Base-by-base conservation (phyloP, 2,888 invertebrate species). In the Ennomos quercinarius region DNA sequence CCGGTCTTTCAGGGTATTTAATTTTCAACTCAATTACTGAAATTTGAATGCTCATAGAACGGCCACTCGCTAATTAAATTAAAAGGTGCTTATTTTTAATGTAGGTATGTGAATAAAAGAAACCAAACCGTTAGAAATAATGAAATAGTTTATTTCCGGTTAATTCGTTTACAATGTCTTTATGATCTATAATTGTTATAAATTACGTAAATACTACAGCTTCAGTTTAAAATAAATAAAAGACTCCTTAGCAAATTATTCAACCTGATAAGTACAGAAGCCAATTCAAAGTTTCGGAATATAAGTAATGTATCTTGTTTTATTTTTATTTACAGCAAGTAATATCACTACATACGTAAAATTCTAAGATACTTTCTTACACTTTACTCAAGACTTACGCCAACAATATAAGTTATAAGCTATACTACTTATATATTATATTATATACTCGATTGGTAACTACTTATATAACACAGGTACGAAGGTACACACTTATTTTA, bases 91-190 rank as follows among this genome's bases (percentile, higher is more conserved):
- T n/a, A n/a, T n/a, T n/a, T n/a, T n/a, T n/a, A n/a, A n/a, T n/a
- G n/a, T n/a, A n/a, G n/a, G 47, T 10, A 50, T n/a, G 51, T 57
- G 50, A 41, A 48, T 51, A 62, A 57, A 51, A 68, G 43, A 68
- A 37, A 59, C 38, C 17, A 45, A 57, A 11, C 10, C 60, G 57
- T 63, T 73, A 58, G 73, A 75, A 72, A 72, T 68, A 59, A 58
- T 72, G 2, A 53, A 70, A 66, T 60, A 64, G 47, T 78, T 72
- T 72, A 77, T 73, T 78, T 68, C 67, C 55, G 57, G 51, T 59
- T 62, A 66, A 65, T 59, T 68, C 61, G 64, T 65, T 66, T 60
- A 68, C 61, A 66, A 41, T 50, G 62, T 61, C 37, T 40, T 50
- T 44, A 55, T 12, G 61, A 57, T 61, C 36, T 49, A 51, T 52